Evolutionary conservation across 2,113 vertebrate genomes (phyloP), one percentile per base, ranked within the genome.

Genomic region (Scatophagus argus): DNA sequence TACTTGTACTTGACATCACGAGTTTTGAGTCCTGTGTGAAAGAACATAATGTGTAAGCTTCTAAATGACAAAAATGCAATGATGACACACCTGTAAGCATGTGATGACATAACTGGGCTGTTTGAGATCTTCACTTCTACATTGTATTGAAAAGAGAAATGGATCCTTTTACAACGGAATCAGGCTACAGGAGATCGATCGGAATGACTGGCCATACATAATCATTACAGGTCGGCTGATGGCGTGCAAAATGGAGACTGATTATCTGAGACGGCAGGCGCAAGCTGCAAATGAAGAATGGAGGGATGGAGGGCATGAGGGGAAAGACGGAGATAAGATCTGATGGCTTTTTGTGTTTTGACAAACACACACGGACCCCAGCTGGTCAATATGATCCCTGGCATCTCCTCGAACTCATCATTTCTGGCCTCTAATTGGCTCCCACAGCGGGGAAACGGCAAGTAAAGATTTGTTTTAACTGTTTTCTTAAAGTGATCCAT

Each of bases 181-280:
- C 23, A 51, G 55, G 64, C 47, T 27, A n/a, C 67, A 31, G 77
- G 31, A 39, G 70, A 85, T 83, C 64, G 4, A 88, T 81, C 0
- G 58, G 44, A 81, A n/a, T 10, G 49, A 79, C 64, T 11, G 21
- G 39, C 46, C 23, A 75, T 68, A 68, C 58, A 74, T 86, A 66
- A 86, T 82, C 75, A 72, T 91, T 85, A 85, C 63, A 71, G 25
- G 74, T 46, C 5, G 70, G 83, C 71, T 64, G 74, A 74, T 74
- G 72, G 69, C 52, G 39, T 27, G 41, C 73, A 67, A 63, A 83
- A 90, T 86, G 46, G 71, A 82, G 88, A 90, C 72, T 4, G 82
- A 89, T 86, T 36, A 85, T 75, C 72, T 47, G 60, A 71, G 82
- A 9, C 1, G 0, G 46, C 39, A 64, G 51, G 61, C 19, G 19